Conservation (phyloP, 2,113 vertebrate species). For the Labrus mixtus region DNA sequence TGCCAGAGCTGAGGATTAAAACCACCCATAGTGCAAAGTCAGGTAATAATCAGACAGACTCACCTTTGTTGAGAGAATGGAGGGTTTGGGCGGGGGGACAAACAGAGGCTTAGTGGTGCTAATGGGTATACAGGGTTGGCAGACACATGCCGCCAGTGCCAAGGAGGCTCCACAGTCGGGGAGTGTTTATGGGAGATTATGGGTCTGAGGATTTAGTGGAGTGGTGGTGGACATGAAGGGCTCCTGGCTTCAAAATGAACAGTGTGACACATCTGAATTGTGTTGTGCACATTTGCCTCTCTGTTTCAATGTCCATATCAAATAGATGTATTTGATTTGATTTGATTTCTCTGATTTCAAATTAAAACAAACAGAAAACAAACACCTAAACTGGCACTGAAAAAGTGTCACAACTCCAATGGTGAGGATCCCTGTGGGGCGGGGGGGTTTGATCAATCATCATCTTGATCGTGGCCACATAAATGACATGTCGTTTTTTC, state of each 20-base stretch:
- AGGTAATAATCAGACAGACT: constrained; percentile 58
- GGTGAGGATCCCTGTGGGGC: too few relatives aligned
- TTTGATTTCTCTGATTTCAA: too few relatives aligned
- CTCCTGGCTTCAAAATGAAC: constrained; percentile 44
- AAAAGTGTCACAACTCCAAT: too few relatives aligned
- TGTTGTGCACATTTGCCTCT: neutral
- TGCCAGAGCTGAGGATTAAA: constrained; percentile 56
- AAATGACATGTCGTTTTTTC: too few relatives aligned
- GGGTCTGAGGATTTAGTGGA: constrained; percentile 59
- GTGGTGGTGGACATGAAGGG: constrained; percentile 56
- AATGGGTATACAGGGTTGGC: constrained; percentile 58
- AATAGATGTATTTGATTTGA: neutral
- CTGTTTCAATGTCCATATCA: neutral
- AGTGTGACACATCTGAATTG: constrained; percentile 22
- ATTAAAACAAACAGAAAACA: too few relatives aligned
- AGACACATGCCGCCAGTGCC: constrained; percentile 52
- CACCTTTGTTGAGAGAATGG: constrained; percentile 57
- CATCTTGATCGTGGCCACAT: too few relatives aligned
- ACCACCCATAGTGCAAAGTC: constrained; percentile 38
- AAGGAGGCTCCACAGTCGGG: constrained; percentile 57
- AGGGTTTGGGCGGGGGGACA: constrained; percentile 6
- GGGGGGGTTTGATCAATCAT: too few relatives aligned
- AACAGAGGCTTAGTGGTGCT: constrained; percentile 53
- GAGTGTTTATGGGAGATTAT: constrained; percentile 71
- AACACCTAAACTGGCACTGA: too few relatives aligned